Conservation (phyloP, 1,140 invertebrate species). For the Eulimnadia texana region DNA sequence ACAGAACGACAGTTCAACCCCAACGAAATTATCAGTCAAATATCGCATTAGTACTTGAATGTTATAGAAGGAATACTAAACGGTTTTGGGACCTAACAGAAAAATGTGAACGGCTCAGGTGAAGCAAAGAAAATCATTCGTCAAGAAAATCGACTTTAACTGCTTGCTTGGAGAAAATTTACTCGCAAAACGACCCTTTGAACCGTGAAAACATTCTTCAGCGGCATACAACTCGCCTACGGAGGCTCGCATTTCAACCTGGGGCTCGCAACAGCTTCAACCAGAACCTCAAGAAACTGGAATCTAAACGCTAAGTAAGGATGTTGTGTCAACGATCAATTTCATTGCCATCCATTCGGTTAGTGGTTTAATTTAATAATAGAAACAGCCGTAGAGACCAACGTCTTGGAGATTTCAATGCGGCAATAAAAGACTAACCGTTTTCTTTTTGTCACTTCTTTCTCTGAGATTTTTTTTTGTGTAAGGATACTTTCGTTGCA, state of each 20-base stretch:
- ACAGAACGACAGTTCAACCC: too few species aligned
- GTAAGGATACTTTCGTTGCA: background rate
- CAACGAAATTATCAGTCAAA: too few species aligned
- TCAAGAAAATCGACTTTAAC: background rate
- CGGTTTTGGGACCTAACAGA: too few species aligned
- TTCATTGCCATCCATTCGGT: too few species aligned
- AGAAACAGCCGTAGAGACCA: background rate
- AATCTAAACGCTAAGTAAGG: too few species aligned
- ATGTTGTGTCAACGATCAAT: too few species aligned
- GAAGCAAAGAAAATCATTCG: background rate
- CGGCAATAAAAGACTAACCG: background rate
- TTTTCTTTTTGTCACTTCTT: too few species aligned
- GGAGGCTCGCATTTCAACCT: background rate
- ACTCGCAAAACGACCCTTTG: background rate
- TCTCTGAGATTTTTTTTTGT: too few species aligned
- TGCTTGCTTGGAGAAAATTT: background rate
- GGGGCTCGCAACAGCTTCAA: background rate
- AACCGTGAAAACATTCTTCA: background rate
- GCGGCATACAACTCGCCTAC: background rate
- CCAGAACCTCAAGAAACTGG: too few species aligned
- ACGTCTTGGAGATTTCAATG: background rate
- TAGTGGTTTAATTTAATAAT: background rate
- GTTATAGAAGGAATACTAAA: too few species aligned
- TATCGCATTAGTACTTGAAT: too few species aligned
- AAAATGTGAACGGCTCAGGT: background rate